Conservation (phyloP, 2,888 invertebrate genomes). For the Tryphoninae sp. region DNA sequence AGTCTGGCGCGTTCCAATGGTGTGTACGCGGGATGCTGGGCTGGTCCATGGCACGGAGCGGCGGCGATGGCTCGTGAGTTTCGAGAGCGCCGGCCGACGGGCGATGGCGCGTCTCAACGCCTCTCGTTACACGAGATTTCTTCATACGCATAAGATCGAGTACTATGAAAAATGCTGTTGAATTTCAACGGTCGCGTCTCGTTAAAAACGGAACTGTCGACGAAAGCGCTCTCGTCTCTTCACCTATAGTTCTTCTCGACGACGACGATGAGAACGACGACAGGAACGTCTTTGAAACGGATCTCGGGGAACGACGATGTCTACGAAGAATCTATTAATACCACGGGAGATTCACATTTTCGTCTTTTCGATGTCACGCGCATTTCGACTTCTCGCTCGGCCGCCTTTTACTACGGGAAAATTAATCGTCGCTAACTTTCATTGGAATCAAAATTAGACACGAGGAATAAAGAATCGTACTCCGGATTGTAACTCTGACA, state of each 20-base stretch:
- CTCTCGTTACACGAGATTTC: slow-evolving; percentile 67
- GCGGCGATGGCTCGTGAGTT: slow-evolving; percentile 39
- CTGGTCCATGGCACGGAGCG: not conserved
- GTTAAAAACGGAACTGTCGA: slow-evolving; percentile 76
- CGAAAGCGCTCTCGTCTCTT: slow-evolving; percentile 50
- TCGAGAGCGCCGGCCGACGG: slow-evolving; percentile 78
- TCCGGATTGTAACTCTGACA: not conserved
- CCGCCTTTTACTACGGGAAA: slow-evolving; percentile 73
- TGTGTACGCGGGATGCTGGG: slow-evolving; percentile 51
- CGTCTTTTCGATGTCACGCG: slow-evolving; percentile 47
- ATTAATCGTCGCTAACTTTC: slow-evolving; percentile 74
- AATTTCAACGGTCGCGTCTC: slow-evolving; percentile 78
- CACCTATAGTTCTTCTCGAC: slow-evolving; percentile 32
- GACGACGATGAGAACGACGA: slow-evolving; percentile 17
- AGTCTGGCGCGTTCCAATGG: slow-evolving; percentile 63
- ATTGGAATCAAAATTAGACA: slow-evolving; percentile 36
- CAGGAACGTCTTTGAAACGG: not conserved
- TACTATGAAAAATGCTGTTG: slow-evolving; percentile 74
- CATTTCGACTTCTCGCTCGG: slow-evolving; percentile 64
- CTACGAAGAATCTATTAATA: slow-evolving; percentile 75
- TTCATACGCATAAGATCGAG: slow-evolving; percentile 9
- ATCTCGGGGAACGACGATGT: slow-evolving; percentile 44
- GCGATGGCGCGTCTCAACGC: slow-evolving; percentile 71
- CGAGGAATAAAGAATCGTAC: slow-evolving; percentile 1
- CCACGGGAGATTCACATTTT: slow-evolving; percentile 53